Evolutionary conservation across 2,888 invertebrate genomes (phyloP).

Genomic region (Drosophila pseudotakahashii): DNA sequence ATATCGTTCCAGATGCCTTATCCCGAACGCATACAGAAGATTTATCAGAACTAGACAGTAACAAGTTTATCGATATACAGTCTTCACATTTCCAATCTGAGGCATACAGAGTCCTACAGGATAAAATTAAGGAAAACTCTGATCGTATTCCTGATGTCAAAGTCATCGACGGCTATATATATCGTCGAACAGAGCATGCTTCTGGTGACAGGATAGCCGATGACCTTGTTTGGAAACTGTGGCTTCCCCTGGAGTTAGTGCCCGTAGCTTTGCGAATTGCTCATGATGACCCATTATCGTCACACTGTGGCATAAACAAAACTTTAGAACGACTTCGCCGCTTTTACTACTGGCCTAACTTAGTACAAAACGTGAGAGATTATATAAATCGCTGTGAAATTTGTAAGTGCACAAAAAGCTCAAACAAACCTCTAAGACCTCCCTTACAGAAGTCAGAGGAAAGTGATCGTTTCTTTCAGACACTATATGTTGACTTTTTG

Average conservation of each 20-base stretch:
- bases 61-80: background rate
- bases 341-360: slow-evolving; percentile 3
- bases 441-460: slow-evolving; percentile 1
- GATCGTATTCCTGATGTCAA: slow-evolving; percentile 5
- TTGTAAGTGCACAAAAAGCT: slow-evolving; percentile 4
- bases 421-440: slow-evolving; percentile 2
- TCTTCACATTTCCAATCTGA: slow-evolving; percentile 8
- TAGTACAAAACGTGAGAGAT: slow-evolving; percentile 2
- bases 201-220: slow-evolving; percentile 1
- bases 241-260: too few relatives aligned
- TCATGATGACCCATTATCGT: too few relatives aligned
- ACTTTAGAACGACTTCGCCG: slow-evolving; percentile 4
- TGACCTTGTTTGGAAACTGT: background rate
- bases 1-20: slow-evolving; percentile 2
- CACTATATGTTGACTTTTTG: slow-evolving; percentile 7
- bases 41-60: slow-evolving; percentile 2
- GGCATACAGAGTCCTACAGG: slow-evolving; percentile 4
- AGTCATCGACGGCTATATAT: background rate
- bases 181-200: slow-evolving; percentile 3
- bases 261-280: too few relatives aligned
- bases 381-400: slow-evolving; percentile 8
- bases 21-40: slow-evolving; percentile 1
- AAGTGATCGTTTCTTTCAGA: slow-evolving; percentile 8
- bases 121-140: slow-evolving; percentile 8
- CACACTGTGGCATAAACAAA: slow-evolving; percentile 11